Evolutionary conservation across 2,113 vertebrate species (phyloP), one percentile per base, ranked within the genome.

Genomic region (Orycteropus afer): DNA sequence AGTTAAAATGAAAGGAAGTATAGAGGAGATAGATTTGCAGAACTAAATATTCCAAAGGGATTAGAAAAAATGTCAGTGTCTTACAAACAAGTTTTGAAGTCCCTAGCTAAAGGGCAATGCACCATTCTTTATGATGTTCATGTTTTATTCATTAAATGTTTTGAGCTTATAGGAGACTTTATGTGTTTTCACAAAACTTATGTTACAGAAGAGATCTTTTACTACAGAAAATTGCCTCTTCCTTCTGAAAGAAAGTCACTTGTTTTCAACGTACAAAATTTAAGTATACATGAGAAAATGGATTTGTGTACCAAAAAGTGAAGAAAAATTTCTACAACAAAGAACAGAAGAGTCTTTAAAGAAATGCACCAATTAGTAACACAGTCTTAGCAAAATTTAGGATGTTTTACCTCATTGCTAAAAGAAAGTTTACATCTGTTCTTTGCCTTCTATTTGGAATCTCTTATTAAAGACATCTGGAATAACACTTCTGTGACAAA

Each of bases 141-240:
- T 98, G 81, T 97, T 98, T 98, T 97, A 97, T 98, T 98, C 95
- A 98, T 97, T 73, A 96, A 96, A 40, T 42, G 1, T 3, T 78
- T 53, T 94, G 32, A 89, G 87, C 40, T 96, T 97, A 95, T 96
- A 93, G 80, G 97, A 97, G 40, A 57, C 82, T 63, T 91, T 96
- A 83, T 81, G 9, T 91, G 79, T 97, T 96, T 97, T 65, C 73
- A 90, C 77, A 94, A 69, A 97, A 71, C 34, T 97, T 57, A 86
- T 92, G n/a, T 92, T 97, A 93, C 89, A 96, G 86, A 71, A 94
- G 5, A 84, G 85, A 95, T 96, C 93, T 57, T 67, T 98, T 97
- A 57, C 65, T 96, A 79, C 42, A 90, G 81, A 94, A 96, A 95
- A 97, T 22, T n/a, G 96, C 81, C 93, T 90, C 84, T 97, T 92